Evolutionary conservation across 2,113 vertebrate species (phyloP), one percentile per base, ranked within the genome.

Genomic region (Okapia johnstoni): DNA sequence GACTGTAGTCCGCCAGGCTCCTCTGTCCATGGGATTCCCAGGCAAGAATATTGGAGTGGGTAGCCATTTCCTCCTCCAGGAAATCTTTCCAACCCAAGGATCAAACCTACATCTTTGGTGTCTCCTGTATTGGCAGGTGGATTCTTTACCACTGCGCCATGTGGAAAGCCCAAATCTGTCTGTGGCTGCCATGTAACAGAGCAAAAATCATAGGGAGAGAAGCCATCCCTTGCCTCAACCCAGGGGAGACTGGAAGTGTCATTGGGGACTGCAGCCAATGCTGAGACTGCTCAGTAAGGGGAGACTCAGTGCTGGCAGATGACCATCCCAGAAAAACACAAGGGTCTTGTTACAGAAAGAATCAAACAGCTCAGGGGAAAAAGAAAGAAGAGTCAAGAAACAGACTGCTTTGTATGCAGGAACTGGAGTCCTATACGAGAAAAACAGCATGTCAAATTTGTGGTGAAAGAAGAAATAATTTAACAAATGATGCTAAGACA

Each of bases 381-480:
- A 87, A 40, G 10, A 80, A 80, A 46, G 55, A 36, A n/a, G 26
- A 88, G 33, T 46, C 9, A 28, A 85, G 55, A 92, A 66, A 94
- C 60, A 94, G 26, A 84, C 43, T 8, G 26, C 50, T 3, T 13
- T 63, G 28, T 79, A 57, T 81, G 48, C 28, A 66, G 84, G 23
- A 79, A 92, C 28, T 88, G 23, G 58, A 88, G 88, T 80, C 36
- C 33, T 83, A 84, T 92, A 30, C 60, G 58, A 94, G 17, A 70
- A 88, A 70, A 70, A 25, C 48, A 16, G 52, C 50, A 79, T 73
- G 58, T 96, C 63, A 70, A 70, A 89, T 94, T 70, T 73, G 21
- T 89, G n/a, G 79, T 57, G 50, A 94, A 94, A 83, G 73, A 87
- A 63, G 87, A 95, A 93, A 87, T 90, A 90, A 57, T 79, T 93